Evolutionary conservation across 1,140 invertebrate genomes (phyloP), one percentile per base, ranked within the genome.

Genomic region (Calliopsis andreniformis): DNA sequence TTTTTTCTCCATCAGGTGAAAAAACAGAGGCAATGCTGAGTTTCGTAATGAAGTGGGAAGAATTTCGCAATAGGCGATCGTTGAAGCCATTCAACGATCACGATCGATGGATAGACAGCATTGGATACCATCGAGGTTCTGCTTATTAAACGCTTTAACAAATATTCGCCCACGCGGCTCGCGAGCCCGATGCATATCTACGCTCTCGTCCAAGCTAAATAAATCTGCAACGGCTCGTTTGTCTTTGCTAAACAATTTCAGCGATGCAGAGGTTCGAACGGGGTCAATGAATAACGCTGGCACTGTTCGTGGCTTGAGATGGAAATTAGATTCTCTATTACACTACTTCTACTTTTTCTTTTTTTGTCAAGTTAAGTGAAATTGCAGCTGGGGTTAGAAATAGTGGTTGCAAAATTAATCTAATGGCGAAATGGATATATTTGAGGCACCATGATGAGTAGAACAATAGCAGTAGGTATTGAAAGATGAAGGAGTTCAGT

Each of bases 211-310:
- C 35, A 39, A 30, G 28, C 3, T 39, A 47, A 71, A 71, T 62
- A 62, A 62, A 62, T 71, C 51, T 28, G 49, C 61, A 7, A 43
- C 43, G 49, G 61, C 49, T 73, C 71, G 61, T 73, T 73, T 66
- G 49, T 66, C 71, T 66, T 66, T 66, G 71, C 62, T 66, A 66
- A 73, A 73, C 71, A 73, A 73, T 66, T 35, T 45, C n/a, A 64
- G 28, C 70, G 59, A 72, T 64, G 59, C 70, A 61, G 23, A 61
- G 25, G 59, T 45, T 25, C 20, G 61, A 72, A 73, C 35, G 61
- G 39, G 71, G 71, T 73, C 71, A 73, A 51, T 49, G 71, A 25
- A 56, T 66, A 73, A 42, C 20, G 30, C 7, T 39, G 16, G 35
- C 55, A 3, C 6, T 12, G 45, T 25, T 28, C 64, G 43, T 18